Evolutionary conservation across 2,113 vertebrate genomes (phyloP).

Genomic region (Archocentrus centrarchus): DNA sequence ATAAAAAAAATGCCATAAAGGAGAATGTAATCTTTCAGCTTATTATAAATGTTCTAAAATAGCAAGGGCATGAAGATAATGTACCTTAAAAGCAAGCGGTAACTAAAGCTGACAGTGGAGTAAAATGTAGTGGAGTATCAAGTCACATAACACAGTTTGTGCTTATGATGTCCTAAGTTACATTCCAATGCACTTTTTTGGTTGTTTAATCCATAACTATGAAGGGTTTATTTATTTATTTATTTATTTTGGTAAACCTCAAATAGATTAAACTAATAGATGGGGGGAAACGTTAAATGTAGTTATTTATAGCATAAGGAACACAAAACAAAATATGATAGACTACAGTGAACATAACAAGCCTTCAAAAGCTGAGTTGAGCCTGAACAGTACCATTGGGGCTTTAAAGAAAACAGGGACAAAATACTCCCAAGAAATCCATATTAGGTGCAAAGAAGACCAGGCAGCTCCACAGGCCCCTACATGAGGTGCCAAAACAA

Average conservation of each 20-base stretch:
- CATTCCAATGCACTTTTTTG: not conserved
- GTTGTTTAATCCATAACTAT: not conserved
- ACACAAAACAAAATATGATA: not conserved
- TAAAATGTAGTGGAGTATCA: no score
- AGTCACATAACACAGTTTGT: not conserved
- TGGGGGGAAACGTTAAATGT: not conserved
- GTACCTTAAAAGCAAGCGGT: not conserved
- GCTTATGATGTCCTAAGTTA: not conserved
- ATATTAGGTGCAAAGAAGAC: slow-evolving; percentile 19
- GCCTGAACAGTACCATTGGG: not conserved
- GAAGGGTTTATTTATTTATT: not conserved
- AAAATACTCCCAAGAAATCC: slow-evolving; percentile 20
- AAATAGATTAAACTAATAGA: not conserved
- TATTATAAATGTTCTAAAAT: not conserved
- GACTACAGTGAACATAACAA: slow-evolving; percentile 7
- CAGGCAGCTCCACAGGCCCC: not conserved
- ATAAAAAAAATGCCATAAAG: not conserved
- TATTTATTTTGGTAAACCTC: not conserved
- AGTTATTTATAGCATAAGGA: not conserved
- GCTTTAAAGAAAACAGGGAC: not conserved
- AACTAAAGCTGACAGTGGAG: no score
- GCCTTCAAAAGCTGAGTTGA: slow-evolving; percentile 14
- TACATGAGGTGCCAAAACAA: not conserved
- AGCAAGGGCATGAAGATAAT: not conserved
- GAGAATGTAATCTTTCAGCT: not conserved